Conservation (phyloP, 2,797 vertebrate genomes). For the Craterocephalus amniculus region DNA sequence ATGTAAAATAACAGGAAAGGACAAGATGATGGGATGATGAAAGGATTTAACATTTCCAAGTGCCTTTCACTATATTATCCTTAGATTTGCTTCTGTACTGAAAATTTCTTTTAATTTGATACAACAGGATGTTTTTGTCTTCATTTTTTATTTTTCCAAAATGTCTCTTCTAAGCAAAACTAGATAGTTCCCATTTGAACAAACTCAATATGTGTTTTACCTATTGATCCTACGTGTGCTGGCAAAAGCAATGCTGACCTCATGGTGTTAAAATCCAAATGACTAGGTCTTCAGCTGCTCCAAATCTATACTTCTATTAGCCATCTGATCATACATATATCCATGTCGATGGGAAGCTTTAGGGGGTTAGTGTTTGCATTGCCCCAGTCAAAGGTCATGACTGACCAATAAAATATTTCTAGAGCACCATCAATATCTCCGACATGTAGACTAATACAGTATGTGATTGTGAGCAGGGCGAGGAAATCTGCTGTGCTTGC, state of each 20-base stretch:
- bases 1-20: constrained; percentile 47
- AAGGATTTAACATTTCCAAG: constrained; percentile 33
- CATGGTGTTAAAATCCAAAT: constrained; percentile 62
- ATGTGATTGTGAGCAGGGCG: constrained; percentile 72
- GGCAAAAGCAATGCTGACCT: constrained; percentile 56
- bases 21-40: constrained; percentile 42
- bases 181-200: constrained; percentile 20
- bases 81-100: not conserved
- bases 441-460: constrained; percentile 85
- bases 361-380: constrained; percentile 79
- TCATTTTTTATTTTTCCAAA: not conserved
- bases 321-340: constrained; percentile 73
- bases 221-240: constrained; percentile 31
- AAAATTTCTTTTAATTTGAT: not conserved
- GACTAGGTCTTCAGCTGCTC: constrained; percentile 40
- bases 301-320: constrained; percentile 74
- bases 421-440: constrained; percentile 80
- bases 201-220: constrained; percentile 32
- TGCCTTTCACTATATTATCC: constrained; percentile 6
- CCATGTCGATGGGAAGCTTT: constrained; percentile 71
- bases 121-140: not conserved
- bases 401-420: constrained; percentile 85
- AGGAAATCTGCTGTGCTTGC: constrained; percentile 59
- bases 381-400: constrained; percentile 83
- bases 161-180: constrained; percentile 1